Evolutionary conservation across 2,888 invertebrate species (phyloP), one percentile per base, ranked within the genome.

Genomic region (Arge pagana): DNA sequence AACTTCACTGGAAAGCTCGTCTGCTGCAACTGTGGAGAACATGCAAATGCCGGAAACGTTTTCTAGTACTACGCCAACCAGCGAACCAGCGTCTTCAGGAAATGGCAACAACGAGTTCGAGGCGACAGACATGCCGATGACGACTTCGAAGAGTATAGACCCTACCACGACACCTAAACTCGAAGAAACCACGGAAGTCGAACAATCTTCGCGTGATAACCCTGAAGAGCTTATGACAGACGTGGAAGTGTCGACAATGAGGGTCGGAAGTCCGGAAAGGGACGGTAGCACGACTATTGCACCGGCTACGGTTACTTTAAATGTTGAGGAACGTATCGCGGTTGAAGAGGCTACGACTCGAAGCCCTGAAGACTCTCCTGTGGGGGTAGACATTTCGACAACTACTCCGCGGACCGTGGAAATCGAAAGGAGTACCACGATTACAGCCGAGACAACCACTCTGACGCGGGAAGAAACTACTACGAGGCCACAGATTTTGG

Each of bases 401-500:
- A 57, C 50, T 33, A 21, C 48, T 28, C 45, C 31, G 31, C 16
- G 15, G 4, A 35, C 26, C 30, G 5, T 30, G 21, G 23, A 42
- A 37, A 4, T 48, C 48, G 8, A 16, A 33, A 7, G 52, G 16
- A 52, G 21, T 10, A 30, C 51, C 5, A 18, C 45, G 10, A 28
- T 40, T 16, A 43, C 26, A 6, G 16, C 13, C 8, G 42, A 6
- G 19, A 11, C 52, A 8, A 48, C 50, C 13, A 35, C 33, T 30
- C 31, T 40, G 2, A 42, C 50, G 18, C 50, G 43, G 24, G 51
- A 10, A 7, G 24, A 52, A 39, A 53, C 54, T 28, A 43, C 37
- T 21, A 58, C 18, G 52, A 62, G 48, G 59, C 60, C 52, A 50
- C 63, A 4, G 64, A 28, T 50, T 50, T 30, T 52, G 49, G 41